Percentiles rank a stretch among this genome's conserved stretches.
Evolutionary conservation across 2,797 vertebrate genomes (phyloP).

Genomic region (Botia kubotai): DNA sequence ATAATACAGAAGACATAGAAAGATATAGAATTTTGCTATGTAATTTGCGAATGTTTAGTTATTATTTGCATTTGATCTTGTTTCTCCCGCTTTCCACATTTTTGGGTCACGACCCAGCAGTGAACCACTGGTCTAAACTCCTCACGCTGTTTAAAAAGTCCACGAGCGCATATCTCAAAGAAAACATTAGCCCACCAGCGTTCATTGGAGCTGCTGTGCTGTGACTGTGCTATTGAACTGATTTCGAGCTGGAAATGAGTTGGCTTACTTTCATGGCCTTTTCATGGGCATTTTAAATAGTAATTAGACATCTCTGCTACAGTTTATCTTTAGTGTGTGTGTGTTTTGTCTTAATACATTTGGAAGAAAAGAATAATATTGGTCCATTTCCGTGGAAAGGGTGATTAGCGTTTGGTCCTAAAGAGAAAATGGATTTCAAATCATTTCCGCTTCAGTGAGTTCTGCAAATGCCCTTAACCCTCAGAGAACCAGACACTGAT

Average conservation of each 20-base stretch:
- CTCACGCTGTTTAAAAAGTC: neutral
- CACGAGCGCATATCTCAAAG: slow-evolving; percentile 18
- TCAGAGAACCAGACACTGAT: neutral
- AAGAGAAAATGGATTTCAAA: slow-evolving; percentile 63
- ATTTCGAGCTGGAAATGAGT: slow-evolving; percentile 37
- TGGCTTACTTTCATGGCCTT: slow-evolving; percentile 43
- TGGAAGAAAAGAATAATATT: slow-evolving; percentile 33
- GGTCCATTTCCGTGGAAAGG: slow-evolving; percentile 54
- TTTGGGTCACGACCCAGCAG: neutral
- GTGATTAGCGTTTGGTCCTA: slow-evolving; percentile 63
- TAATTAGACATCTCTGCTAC: slow-evolving; percentile 57
- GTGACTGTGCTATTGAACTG: neutral
- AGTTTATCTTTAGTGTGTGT: slow-evolving; percentile 45
- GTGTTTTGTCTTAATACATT: slow-evolving; percentile 35
- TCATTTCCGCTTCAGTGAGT: slow-evolving; percentile 58
- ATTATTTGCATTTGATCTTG: neutral
- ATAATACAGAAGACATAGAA: no score
- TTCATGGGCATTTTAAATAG: slow-evolving; percentile 40
- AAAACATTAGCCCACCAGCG: slow-evolving; percentile 3
- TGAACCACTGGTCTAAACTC: neutral
- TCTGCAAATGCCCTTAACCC: slow-evolving; percentile 33
- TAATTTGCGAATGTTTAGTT: neutral
- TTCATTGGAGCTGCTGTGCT: slow-evolving; percentile 25
- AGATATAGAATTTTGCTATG: neutral
- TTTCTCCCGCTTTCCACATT: neutral